Conservation (phyloP, 2,888 invertebrate genomes). For the Ichneumoninae sp. region DNA sequence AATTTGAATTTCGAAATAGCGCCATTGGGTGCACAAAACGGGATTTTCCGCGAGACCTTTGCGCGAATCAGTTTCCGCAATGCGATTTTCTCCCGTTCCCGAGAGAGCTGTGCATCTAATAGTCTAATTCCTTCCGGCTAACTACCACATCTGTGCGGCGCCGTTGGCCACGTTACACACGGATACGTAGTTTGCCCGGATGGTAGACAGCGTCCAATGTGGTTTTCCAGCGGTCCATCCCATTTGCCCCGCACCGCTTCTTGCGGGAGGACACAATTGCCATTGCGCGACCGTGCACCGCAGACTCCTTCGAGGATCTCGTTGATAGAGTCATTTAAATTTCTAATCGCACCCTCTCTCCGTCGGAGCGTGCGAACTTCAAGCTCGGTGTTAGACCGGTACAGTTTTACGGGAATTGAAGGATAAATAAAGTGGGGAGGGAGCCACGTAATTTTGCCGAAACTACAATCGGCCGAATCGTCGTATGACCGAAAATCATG, state of each 20-base stretch:
- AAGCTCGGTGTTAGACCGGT: constrained; percentile 11
- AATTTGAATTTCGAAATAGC: not conserved
- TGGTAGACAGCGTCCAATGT: constrained; percentile 39
- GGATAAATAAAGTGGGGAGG: not conserved
- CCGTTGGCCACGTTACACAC: constrained; percentile 12
- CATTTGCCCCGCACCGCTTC: not conserved
- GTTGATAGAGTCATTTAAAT: constrained; percentile 60
- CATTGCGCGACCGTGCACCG: constrained; percentile 38
- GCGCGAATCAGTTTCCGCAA: constrained; percentile 23
- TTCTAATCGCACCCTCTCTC: constrained; percentile 48
- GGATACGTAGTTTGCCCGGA: not conserved
- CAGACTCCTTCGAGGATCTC: constrained; percentile 33
- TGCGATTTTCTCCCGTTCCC: constrained; percentile 43
- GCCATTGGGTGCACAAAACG: not conserved
- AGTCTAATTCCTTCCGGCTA: constrained; percentile 50
- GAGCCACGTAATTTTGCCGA: too few relatives aligned
- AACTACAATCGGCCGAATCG: too few relatives aligned
- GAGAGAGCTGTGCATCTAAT: constrained; percentile 29
- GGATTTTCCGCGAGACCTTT: constrained; percentile 2
- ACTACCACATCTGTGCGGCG: constrained; percentile 1
- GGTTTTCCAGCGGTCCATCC: constrained; percentile 1
- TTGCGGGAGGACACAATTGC: constrained; percentile 56
- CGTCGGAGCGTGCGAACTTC: not conserved
- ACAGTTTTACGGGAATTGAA: not conserved
- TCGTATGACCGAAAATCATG: too few relatives aligned